phyloP scores from a whole-genome alignment of 2,113 vertebrate species.

The Nycticebus coucang region DNA sequence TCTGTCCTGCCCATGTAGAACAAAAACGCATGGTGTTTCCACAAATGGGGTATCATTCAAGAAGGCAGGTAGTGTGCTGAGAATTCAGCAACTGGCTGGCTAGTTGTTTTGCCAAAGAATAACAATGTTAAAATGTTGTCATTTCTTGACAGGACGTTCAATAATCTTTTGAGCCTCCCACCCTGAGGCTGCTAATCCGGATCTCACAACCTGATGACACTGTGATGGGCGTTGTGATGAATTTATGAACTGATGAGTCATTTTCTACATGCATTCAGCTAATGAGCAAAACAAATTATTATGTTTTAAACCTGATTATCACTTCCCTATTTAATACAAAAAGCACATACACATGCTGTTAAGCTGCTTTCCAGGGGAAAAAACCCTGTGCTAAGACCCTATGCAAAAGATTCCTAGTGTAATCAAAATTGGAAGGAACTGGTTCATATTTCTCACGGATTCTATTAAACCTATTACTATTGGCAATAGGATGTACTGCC shows the following conservation, averaged over 20 bases:
- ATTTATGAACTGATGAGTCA: conserved; percentile 66
- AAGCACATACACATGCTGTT: neutral
- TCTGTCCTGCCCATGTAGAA: conserved; percentile 49
- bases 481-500: neutral
- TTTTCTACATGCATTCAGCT: conserved; percentile 59
- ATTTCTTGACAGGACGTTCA: conserved; percentile 68
- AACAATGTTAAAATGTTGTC: conserved; percentile 70
- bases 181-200: conserved; percentile 26
- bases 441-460: conserved; percentile 28
- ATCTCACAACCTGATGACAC: neutral
- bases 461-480: conserved; percentile 19
- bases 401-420: neutral
- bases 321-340: conserved; percentile 45
- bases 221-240: neutral
- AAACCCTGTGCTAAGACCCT: conserved; percentile 26
- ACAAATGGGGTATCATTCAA: conserved; percentile 68
- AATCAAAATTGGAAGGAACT: conserved; percentile 57
- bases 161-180: conserved; percentile 59
- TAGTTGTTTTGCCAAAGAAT: conserved; percentile 66
- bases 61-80: conserved; percentile 56
- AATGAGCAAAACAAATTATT: conserved; percentile 71
- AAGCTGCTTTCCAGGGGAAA: conserved; percentile 59
- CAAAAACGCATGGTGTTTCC: conserved; percentile 66
- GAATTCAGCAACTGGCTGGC: conserved; percentile 60
- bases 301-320: conserved; percentile 66